Conservation (phyloP, 2,888 invertebrate genomes). For the Carabus problematicus region DNA sequence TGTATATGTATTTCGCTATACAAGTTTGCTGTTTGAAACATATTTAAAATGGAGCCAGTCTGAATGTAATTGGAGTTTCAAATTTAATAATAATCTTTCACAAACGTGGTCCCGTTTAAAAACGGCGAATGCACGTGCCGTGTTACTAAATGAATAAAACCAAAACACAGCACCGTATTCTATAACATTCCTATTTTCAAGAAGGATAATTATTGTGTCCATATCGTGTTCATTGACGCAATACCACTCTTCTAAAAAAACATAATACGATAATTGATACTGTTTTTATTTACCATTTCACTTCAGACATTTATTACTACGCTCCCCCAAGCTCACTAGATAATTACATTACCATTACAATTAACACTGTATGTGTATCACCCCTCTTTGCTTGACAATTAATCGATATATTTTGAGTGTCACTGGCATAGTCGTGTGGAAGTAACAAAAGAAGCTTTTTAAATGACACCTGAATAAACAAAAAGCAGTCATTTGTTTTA, state of each 20-base stretch:
- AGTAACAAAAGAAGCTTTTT: slow-evolving; percentile 47
- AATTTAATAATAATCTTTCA: slow-evolving; percentile 33
- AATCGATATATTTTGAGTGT: slow-evolving; percentile 44
- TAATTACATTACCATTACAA: slow-evolving; percentile 15
- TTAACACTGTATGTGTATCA: not conserved
- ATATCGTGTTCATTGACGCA: not conserved
- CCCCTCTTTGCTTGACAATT: too few relatives aligned
- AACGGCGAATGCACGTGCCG: not conserved
- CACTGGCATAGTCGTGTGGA: slow-evolving; percentile 45
- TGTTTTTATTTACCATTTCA: too few relatives aligned
- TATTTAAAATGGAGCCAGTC: slow-evolving; percentile 26
- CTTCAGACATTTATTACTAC: too few relatives aligned
- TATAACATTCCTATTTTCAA: not conserved
- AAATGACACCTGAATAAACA: slow-evolving; percentile 50
- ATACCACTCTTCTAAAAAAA: too few relatives aligned
- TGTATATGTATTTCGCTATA: too few relatives aligned
- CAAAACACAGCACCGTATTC: not conserved
- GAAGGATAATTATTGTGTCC: too few relatives aligned
- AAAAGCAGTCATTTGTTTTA: slow-evolving; percentile 45
- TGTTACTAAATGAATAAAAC: too few relatives aligned
- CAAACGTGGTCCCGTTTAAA: slow-evolving; percentile 7
- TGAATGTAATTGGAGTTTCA: slow-evolving; percentile 27
- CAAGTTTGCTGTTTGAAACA: slow-evolving; percentile 15
- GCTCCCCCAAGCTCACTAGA: not conserved
- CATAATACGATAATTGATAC: too few relatives aligned